These are phyloP conservation scores for Charanyca ferruginea DNA, from an alignment of 2,888 invertebrate species.

Conservation along the genomic window DNA sequence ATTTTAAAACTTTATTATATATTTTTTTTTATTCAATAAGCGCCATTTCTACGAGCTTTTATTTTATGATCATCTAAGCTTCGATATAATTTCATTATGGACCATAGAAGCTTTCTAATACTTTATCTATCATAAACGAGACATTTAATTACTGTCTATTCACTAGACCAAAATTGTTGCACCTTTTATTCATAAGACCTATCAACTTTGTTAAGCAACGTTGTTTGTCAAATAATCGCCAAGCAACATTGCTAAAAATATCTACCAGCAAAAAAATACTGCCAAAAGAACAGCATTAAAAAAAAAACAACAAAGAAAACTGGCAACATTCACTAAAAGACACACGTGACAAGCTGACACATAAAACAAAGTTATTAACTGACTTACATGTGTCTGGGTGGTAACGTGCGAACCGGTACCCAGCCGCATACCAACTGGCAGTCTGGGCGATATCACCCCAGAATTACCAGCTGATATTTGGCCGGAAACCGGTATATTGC, in stretches of 20 bases:
- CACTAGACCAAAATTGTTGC: conserved; percentile 1
- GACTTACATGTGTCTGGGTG: conserved; percentile 82
- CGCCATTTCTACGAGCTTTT: no score
- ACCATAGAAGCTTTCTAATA: background rate
- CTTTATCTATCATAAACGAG: background rate
- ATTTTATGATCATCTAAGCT: background rate
- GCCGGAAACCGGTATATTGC: conserved; percentile 73
- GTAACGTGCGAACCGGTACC: conserved; percentile 64
- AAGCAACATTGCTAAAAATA: background rate
- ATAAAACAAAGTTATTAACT: conserved; percentile 63
- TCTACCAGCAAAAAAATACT: no score
- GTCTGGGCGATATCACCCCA: conserved; percentile 95
- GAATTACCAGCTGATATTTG: conserved; percentile 99
- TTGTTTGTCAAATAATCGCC: background rate
- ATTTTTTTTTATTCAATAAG: no score
- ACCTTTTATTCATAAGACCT: background rate
- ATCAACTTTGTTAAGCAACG: no score
- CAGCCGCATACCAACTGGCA: conserved; percentile 96
- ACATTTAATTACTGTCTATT: conserved; percentile 8
- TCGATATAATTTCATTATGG: background rate
- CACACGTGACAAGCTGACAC: conserved; percentile 64
- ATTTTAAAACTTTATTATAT: background rate
- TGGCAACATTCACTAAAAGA: conserved; percentile 42
- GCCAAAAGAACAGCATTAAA: conserved; percentile 5
- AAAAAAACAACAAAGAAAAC: conserved; percentile 22